Evolutionary conservation across 2,797 vertebrate genomes (phyloP), one percentile per base, ranked within the genome.

Genomic region (Varecia variegata): DNA sequence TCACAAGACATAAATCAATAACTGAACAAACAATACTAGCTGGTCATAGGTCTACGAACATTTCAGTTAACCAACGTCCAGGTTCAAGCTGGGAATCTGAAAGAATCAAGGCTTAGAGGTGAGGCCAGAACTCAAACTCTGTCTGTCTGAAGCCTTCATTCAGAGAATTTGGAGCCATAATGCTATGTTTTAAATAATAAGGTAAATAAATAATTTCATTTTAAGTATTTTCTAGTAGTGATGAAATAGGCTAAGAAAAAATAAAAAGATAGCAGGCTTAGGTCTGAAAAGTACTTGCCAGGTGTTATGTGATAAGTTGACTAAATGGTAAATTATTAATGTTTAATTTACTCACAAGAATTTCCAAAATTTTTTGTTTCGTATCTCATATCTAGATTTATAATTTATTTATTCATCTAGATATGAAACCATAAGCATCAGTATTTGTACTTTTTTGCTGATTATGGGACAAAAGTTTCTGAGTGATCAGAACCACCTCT

Each of bases 291-390:
- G 88, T 84, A 73, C 71, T 60, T 94, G 32, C n/a, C 81, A 9
- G 20, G 17, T 50, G 8, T 67, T 76, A 65, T 74, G 13, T 67
- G n/a, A 25, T 74, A 71, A 84, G 47, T n/a, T 90, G 47, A 93
- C 21, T 58, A 65, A 92, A 93, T 76, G 23, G 6, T 40, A 73
- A 79, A 86, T 3, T 52, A 54, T 74, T 88, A 62, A 87, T 20
- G 7, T 52, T 74, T 88, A 25, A 71, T 52, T 56, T 86, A 81
- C 5, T 90, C n/a, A 45, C 17, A 84, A 89, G 25, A 81, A 45
- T 83, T 94, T 94, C 45, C 89, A 65, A 74, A 82, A 3, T 23
- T 84, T 85, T 89, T 95, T 60, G 10, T 93, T 88, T 95, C 81
- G 8, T 40, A 60, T 89, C 62, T 91, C 62, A 81, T 47, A 56